Evolutionary conservation across 2,113 vertebrate species (phyloP), one percentile per base, ranked within the genome.

Genomic region (Brachyhypopomus occidentalis): DNA sequence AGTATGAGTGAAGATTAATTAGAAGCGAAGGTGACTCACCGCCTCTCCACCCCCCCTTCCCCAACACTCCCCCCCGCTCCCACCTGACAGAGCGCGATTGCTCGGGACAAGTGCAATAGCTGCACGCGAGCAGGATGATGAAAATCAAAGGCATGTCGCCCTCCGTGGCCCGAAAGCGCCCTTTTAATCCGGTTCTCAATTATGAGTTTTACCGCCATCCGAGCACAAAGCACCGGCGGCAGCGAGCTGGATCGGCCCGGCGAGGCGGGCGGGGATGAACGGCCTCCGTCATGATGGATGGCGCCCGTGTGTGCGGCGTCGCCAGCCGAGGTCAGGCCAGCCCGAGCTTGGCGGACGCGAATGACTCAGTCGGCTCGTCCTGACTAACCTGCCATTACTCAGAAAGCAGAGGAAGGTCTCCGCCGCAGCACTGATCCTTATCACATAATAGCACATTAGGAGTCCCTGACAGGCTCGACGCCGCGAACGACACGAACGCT

Each of bases 1-100:
- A 88, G 91, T 87, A 86, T 72, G 88, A 89, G 86, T 88, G 82
- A 87, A 90, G 91, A 92, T 91, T 92, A 90, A 92, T 91, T 91
- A 88, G 84, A 81, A 90, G 83, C 88, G 55, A 82, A 86, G 86
- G 86, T 87, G 89, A 87, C 86, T 88, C 88, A 75, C 87, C 34
- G 45, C 23, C 30, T 56, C 38, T 62, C 11, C 8, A 80, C 86
- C 83, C 84, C 55, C 41, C 71, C 84, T 74, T 66, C 81, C 81
- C 81, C 75, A 84, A 72, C n/a, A n/a, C n/a, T n/a, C 45, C 17
- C 16, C 45, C 52, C 25, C 78, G 60, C 45, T 69, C 36, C 63
- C 67, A 63, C 14, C n/a, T 60, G 71, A 38, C 45, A 75, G 25
- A 52, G 89, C 81, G 78, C 73, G 83, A 88, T 91, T 86, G 84